These are phyloP conservation scores for Python bivittatus DNA, from an alignment of 2,113 vertebrate genomes.

Conservation along the genomic window DNA sequence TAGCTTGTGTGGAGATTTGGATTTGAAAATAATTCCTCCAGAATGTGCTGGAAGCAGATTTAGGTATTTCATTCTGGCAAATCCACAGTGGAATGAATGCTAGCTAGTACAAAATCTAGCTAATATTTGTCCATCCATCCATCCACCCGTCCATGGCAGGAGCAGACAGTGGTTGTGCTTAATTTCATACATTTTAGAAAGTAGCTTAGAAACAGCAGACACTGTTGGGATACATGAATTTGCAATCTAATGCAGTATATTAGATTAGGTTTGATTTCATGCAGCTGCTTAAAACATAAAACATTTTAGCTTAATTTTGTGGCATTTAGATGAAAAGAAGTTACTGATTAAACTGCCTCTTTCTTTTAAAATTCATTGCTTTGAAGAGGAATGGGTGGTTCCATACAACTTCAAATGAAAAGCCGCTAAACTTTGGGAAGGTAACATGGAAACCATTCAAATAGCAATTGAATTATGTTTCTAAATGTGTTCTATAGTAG, in stretches of 20 bases:
- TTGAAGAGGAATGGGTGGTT: slow-evolving; percentile 15
- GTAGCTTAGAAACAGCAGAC: not conserved
- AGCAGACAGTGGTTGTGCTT: not conserved
- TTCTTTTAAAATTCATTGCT: not conserved
- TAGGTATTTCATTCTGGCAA: not conserved
- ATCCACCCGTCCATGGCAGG: not conserved
- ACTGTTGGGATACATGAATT: not conserved
- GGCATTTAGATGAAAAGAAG: not conserved
- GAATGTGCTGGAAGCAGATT: not conserved
- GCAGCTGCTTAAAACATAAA: not conserved
- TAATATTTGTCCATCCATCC: not conserved
- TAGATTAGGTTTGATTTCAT: not conserved
- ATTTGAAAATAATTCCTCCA: not conserved
- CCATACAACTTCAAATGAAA: not conserved
- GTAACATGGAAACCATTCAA: slow-evolving; percentile 26
- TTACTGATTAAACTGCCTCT: not conserved
- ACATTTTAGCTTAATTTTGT: not conserved
- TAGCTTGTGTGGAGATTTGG: no score
- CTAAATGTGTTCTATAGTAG: slow-evolving; percentile 34
- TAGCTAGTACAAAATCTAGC: not conserved
- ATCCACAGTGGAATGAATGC: not conserved
- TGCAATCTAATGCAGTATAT: not conserved
- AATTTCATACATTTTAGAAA: not conserved
- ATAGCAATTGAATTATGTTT: slow-evolving; percentile 44
- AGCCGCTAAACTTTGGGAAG: slow-evolving; percentile 14